A percentile compares a stretch with the other conserved stretches of the same genome.
These are phyloP conservation scores for Buteo buteo DNA, from an alignment of 2,113 vertebrate species.

Conservation along the genomic window DNA sequence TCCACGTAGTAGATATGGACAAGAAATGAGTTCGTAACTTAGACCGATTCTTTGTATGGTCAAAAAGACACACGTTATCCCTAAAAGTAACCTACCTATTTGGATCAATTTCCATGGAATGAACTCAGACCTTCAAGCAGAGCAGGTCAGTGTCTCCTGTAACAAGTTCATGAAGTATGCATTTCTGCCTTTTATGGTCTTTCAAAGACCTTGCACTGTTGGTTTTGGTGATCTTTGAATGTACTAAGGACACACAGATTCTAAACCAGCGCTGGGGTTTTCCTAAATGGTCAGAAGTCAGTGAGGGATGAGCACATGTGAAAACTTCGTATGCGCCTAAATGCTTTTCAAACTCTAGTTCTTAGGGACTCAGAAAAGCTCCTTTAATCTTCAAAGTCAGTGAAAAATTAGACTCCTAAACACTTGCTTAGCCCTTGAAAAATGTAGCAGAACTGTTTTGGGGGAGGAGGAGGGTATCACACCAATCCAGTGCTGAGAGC, in stretches of 20 bases:
- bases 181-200: background rate
- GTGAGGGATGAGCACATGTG: background rate
- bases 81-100: background rate
- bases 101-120: rapidly evolving
- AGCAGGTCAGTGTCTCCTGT: background rate
- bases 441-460: background rate
- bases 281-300: background rate
- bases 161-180: background rate
- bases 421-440: background rate
- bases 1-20: background rate
- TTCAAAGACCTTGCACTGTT: background rate
- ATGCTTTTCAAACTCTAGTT: background rate
- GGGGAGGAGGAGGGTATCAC: background rate
- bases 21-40: background rate
- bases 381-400: background rate
- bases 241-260: background rate
- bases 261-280: background rate
- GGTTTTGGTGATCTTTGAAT: background rate
- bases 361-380: background rate
- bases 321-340: background rate
- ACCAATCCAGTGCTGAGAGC: background rate
- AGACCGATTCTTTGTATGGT: background rate
- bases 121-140: background rate
- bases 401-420: background rate
- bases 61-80: background rate